Evolutionary conservation across 2,888 invertebrate species (phyloP), one percentile per base, ranked within the genome.

Genomic region (Sphaeridia pumilis): DNA sequence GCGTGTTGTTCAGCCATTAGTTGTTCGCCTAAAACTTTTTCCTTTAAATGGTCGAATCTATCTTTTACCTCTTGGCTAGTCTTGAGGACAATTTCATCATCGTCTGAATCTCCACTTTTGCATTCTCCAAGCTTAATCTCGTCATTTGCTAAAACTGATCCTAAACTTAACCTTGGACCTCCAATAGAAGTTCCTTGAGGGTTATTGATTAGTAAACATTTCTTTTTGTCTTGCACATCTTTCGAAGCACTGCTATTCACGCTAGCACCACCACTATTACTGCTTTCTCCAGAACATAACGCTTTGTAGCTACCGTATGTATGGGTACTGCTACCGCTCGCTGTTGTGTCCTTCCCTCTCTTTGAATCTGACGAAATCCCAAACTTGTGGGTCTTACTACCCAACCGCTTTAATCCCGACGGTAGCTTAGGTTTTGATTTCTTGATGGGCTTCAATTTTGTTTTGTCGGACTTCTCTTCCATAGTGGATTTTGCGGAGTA

Each of bases 91-190:
- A 28, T 54, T 5, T 58, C 59, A n/a, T 60, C 58, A 10, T 63
- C 63, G 22, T 58, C 59, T 35, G 52, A 56, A 21, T 47, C 43
- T 2, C 57, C 46, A 20, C 42, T 49, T 24, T 61, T 61, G 31
- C 58, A 57, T 12, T 57, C 58, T 10, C 57, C 60, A 17, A 63
- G 24, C 48, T 59, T 61, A 45, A 82, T 79, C 49, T 78, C 77
- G 50, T 84, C 83, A 49, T 81, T 81, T 55, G 81, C 80, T 57
- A 89, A 74, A 21, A 89, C 88, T 4, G 87, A 84, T 1, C 89
- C 89, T 41, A 89, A 74, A 68, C 87, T 88, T 5, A 89, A 73
- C 70, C 87, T 87, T 0, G 86, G 87, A 52, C 82, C 83, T 50
- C 78, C 76, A 57, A 83, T 82, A 46, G 65, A 65, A 21, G 64